These are phyloP conservation scores for Etheostoma nigrum DNA, from an alignment of 2,797 vertebrate genomes.

Conservation along the genomic window DNA sequence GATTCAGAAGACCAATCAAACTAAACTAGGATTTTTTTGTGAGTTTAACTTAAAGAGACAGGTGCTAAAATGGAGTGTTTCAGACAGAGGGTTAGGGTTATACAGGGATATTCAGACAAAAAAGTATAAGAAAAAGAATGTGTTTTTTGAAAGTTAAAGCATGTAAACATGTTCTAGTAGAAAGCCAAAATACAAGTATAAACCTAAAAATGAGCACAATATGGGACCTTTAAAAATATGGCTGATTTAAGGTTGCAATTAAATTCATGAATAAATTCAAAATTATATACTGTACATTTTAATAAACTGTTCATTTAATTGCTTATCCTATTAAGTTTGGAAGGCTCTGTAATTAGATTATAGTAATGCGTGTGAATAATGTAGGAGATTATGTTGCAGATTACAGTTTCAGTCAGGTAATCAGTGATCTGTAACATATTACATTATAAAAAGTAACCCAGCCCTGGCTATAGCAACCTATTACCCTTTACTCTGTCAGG, in stretches of 20 bases:
- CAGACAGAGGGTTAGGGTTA: too few species aligned
- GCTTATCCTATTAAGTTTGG: constrained; percentile 55
- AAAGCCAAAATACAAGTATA: too few species aligned
- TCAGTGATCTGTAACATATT: constrained; percentile 78
- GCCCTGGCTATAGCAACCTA: constrained; percentile 39
- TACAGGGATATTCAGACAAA: too few species aligned
- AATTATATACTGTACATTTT: constrained; percentile 62
- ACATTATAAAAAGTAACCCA: constrained; percentile 60
- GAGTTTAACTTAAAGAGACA: too few species aligned
- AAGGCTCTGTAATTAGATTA: constrained; percentile 70
- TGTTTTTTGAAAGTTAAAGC: too few species aligned
- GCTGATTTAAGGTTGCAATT: constrained; percentile 52
- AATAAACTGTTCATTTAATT: constrained; percentile 64
- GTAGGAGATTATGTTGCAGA: constrained; percentile 72
- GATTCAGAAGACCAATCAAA: too few species aligned
- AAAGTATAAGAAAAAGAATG: too few species aligned
- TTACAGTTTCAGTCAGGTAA: constrained; percentile 80
- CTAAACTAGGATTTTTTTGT: too few species aligned
- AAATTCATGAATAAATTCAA: background rate
- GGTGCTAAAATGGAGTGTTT: too few species aligned
- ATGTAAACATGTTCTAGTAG: too few species aligned
- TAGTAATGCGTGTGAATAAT: constrained; percentile 70
- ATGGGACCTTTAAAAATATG: constrained; percentile 4
- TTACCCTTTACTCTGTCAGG: constrained; percentile 46
- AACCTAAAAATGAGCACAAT: too few species aligned